Evolutionary conservation across 2,797 vertebrate species (phyloP).

Genomic region (Silurus aristotelis): DNA sequence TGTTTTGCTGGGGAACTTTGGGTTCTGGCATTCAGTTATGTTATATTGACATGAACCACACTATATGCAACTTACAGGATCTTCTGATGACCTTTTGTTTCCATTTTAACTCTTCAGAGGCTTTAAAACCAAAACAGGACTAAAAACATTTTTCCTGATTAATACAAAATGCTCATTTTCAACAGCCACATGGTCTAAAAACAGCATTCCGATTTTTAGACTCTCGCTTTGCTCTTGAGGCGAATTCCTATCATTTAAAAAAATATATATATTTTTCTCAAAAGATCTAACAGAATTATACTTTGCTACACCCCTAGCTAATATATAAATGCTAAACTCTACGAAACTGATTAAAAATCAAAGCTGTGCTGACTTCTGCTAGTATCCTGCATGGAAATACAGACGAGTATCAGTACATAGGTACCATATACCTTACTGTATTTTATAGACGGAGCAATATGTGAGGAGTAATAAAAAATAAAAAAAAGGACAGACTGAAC

Average conservation of each 20-base stretch:
- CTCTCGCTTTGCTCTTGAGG: neutral
- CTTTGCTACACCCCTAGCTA: neutral
- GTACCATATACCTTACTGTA: neutral
- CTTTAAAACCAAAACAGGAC: too few relatives aligned
- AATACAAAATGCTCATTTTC: neutral
- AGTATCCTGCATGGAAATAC: neutral
- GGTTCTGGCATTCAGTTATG: too few relatives aligned
- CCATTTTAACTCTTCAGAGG: too few relatives aligned
- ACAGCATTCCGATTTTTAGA: neutral
- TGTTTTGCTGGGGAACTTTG: too few relatives aligned
- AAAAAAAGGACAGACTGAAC: neutral
- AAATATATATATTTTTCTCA: neutral
- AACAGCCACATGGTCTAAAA: neutral
- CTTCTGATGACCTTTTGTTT: too few relatives aligned
- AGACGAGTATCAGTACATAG: neutral
- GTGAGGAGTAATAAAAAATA: neutral
- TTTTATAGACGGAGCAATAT: neutral
- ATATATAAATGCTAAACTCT: neutral
- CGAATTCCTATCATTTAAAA: neutral
- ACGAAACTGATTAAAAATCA: neutral
- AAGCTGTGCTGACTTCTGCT: neutral
- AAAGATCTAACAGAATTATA: neutral
- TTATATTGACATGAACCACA: too few relatives aligned
- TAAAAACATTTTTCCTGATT: neutral
- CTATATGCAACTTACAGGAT: too few relatives aligned